phyloP scores from a whole-genome alignment of 2,888 invertebrate species.

The Leptogaster cylindrica region DNA sequence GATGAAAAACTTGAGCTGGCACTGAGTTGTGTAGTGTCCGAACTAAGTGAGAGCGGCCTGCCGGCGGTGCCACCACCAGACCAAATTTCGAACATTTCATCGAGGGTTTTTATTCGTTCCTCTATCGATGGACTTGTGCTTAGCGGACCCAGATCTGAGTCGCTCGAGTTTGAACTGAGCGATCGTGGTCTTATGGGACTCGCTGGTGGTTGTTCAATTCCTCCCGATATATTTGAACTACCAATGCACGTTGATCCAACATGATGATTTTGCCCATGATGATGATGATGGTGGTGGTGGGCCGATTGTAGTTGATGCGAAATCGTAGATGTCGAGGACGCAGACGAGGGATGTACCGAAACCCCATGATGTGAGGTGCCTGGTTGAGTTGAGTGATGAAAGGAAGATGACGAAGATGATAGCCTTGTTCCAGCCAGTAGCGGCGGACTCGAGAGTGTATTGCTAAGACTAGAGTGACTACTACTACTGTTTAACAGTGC shows the following conservation, averaged over 20 bases:
- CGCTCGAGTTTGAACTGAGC: constrained; percentile 76
- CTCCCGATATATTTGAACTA: constrained; percentile 57
- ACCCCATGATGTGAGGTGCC: constrained; percentile 43
- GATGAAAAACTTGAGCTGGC: constrained; percentile 53
- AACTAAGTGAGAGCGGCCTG: constrained; percentile 27
- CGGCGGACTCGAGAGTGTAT: constrained; percentile 53
- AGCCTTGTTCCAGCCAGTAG: constrained; percentile 45
- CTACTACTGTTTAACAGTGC: constrained; percentile 53
- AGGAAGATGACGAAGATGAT: constrained; percentile 48
- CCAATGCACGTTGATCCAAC: constrained; percentile 46
- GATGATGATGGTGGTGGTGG: constrained; percentile 52
- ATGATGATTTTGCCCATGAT: constrained; percentile 59
- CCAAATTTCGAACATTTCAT: constrained; percentile 93
- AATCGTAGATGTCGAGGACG: constrained; percentile 52
- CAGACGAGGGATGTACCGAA: constrained; percentile 50
- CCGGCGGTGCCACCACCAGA: constrained; percentile 66
- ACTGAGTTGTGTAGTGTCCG: constrained; percentile 16
- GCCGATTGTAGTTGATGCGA: neutral
- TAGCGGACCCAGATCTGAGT: constrained; percentile 69
- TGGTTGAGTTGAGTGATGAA: constrained; percentile 47
- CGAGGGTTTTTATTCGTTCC: constrained; percentile 88
- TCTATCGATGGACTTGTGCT: constrained; percentile 81
- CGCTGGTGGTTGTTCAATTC: constrained; percentile 66
- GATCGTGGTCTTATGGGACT: constrained; percentile 75
- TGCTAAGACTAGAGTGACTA: constrained; percentile 61